phyloP scores from a whole-genome alignment of 30 jellyfish, hydroid and myxozoan species.

The Rhopilema esculentum region DNA sequence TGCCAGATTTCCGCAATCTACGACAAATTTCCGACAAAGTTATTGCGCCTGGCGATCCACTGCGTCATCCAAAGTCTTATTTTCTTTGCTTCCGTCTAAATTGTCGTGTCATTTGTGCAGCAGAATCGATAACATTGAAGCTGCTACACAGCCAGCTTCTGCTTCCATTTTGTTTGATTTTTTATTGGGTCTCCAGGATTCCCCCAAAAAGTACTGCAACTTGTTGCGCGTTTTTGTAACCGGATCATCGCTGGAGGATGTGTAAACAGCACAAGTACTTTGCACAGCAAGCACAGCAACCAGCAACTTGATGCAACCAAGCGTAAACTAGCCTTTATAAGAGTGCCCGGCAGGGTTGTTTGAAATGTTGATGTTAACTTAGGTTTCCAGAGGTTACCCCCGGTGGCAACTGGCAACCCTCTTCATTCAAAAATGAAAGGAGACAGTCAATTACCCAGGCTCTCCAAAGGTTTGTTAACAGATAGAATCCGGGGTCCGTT shows the following conservation, averaged over 20 bases:
- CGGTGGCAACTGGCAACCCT: too few species aligned
- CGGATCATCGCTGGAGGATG: background rate
- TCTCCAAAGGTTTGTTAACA: too few species aligned
- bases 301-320: constrained; percentile 10
- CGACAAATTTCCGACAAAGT: too few species aligned
- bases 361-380: too few species aligned
- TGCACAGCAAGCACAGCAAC: too few species aligned
- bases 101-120: background rate
- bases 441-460: too few species aligned
- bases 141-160: constrained; percentile 12
- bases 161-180: constrained; percentile 1
- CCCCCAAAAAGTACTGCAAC: constrained; percentile 21
- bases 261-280: constrained; percentile 4
- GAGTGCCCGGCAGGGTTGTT: too few species aligned
- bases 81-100: background rate
- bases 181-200: background rate
- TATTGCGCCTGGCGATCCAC: constrained; percentile 6
- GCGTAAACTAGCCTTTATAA: too few species aligned
- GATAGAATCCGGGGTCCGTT: too few species aligned
- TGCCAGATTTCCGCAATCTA: too few species aligned
- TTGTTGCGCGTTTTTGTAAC: constrained; percentile 9
- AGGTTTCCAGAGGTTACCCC: too few species aligned
- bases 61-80: constrained; percentile 25
- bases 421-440: too few species aligned
- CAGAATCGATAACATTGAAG: background rate